Base-by-base conservation (phyloP, 2,888 invertebrate species). In the Epirrhoe alternata region DNA sequence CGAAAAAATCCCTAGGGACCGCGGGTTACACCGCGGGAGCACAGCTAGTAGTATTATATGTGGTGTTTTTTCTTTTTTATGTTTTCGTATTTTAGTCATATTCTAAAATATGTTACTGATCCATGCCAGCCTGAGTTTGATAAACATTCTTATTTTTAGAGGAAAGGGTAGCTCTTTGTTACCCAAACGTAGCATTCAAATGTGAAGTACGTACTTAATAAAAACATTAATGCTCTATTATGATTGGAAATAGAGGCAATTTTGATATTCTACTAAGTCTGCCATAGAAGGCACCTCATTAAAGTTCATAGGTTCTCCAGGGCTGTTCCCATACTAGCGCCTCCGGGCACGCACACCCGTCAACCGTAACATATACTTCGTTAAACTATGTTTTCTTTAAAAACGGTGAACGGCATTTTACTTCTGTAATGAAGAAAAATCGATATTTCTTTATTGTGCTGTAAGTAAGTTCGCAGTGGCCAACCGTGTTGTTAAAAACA, bases 261-360 rank as follows among this genome's bases (percentile, higher is more conserved):
- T 47, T 47, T 47, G 1, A 47, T 7, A 14, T 14, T 47, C 12
- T 47, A 47, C 47, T 16, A 47, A 47, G 69, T 72, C 53, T 69
- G 69, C 64, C 61, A 56, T 53, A 60, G 58, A 56, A 71, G 63
- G 62, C 61, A 77, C 66, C 70, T 74, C 72, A 74, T 74, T 74
- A 74, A 56, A 74, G 61, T 71, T 61, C 68, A 62, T 68, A 69
- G 67, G 64, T 73, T 74, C 66, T 63, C 62, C 59, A 57, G 38
- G 66, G 74, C 77, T 77, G 81, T 90, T 90, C 89, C 84, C 88
- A 89, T 87, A 85, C 85, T 85, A 35, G 42, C 59, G 70, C 89
- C 78, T 74, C 80, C 76, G 87, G 86, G 69, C 74, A 64, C 78
- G 73, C 76, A 74, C 62, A 81, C 84, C 86, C 85, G 86, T 89